Evolutionary conservation across 2,113 vertebrate species (phyloP).

Genomic region (Bujurquina vittata): DNA sequence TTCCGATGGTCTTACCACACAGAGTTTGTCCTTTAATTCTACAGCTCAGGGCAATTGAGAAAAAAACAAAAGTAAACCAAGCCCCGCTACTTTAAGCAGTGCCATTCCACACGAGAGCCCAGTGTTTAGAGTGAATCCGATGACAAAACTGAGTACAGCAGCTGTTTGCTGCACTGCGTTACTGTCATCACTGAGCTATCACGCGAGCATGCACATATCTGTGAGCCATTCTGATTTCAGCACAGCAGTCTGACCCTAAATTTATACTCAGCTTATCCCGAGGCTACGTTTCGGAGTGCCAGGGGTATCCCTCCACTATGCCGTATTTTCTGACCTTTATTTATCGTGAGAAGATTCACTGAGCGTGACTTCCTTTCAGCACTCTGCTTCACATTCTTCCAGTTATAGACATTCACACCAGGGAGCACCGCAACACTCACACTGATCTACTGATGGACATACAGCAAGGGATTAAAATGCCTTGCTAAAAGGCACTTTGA

Average conservation of each 20-base stretch:
- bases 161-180: slow-evolving; percentile 59
- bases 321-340: slow-evolving; percentile 58
- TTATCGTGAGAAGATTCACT: slow-evolving; percentile 49
- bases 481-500: slow-evolving; percentile 35
- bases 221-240: slow-evolving; percentile 48
- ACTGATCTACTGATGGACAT: slow-evolving; percentile 4
- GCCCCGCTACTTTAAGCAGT: slow-evolving; percentile 44
- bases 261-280: slow-evolving; percentile 23
- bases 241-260: slow-evolving; percentile 48
- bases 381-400: slow-evolving; percentile 32
- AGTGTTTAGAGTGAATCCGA: slow-evolving; percentile 53
- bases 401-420: slow-evolving; percentile 45
- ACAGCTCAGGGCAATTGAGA: slow-evolving; percentile 34
- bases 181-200: slow-evolving; percentile 55
- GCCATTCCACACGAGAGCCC: slow-evolving; percentile 43
- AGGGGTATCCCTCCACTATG: neutral
- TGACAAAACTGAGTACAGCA: slow-evolving; percentile 63
- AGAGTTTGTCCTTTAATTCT: slow-evolving; percentile 20
- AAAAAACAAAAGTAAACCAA: slow-evolving; percentile 36
- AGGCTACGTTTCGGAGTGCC: neutral
- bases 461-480: slow-evolving; percentile 52
- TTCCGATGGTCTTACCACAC: slow-evolving; percentile 43
- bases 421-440: slow-evolving; percentile 29
- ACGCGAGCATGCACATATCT: slow-evolving; percentile 37
- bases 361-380: slow-evolving; percentile 38